Evolutionary conservation across 2,113 vertebrate genomes (phyloP), one percentile per base, ranked within the genome.

Genomic region (Hipposideros armiger): DNA sequence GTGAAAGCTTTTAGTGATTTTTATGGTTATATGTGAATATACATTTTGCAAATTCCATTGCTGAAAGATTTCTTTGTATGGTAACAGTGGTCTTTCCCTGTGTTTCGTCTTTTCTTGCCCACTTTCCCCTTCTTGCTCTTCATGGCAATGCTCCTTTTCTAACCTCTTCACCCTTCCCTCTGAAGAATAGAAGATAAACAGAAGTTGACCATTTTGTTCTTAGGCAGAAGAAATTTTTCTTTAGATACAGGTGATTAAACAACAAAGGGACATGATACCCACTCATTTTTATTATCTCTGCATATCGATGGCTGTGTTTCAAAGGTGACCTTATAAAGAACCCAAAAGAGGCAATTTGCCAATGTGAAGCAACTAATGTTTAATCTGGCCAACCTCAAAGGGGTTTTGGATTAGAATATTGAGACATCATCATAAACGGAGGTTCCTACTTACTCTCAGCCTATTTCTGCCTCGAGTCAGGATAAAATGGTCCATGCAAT

Each of bases 1-100:
- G 58, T 66, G n/a, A 87, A 94, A 93, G 45, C 40, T 89, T 95
- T 78, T 84, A 87, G 88, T 45, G 64, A 95, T 76, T 69, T 95
- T 92, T 93, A 83, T 67, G 54, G 67, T 62, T 90, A 74, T 58
- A 80, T 81, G 74, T 94, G 86, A 94, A 97, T 66, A 69, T 32
- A 50, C 45, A 56, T 88, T 94, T 95, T 85, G 85, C 77, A 94
- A 73, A 83, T 91, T 66, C 73, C 88, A 26, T 11, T 58, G 58
- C 74, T 86, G 74, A 80, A 62, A 60, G 36, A 7, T 47, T 42
- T 66, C 36, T 32, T 45, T 60, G 47, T 83, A 20, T 92, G 84
- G 70, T 36, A 30, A 28, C 16, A 66, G 32, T 24, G 26, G 19
- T 50, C 15, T 50, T 4, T 30, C 13, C 24, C 14, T 5, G 2